These are phyloP conservation scores for Yponomeuta plumbellus DNA, from an alignment of 2,888 invertebrate species.

Conservation along the genomic window DNA sequence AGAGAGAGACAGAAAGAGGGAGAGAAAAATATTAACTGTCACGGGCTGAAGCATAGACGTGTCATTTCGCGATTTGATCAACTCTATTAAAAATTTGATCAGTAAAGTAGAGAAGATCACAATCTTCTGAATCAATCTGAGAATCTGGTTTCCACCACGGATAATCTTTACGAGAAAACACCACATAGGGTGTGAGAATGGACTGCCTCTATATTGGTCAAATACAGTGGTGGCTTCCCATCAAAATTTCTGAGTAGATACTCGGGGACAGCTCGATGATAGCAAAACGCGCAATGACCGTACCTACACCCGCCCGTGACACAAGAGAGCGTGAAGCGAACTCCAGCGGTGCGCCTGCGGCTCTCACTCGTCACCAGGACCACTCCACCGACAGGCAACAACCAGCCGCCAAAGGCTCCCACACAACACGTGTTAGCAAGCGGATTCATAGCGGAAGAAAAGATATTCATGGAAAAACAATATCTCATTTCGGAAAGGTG, in stretches of 20 bases:
- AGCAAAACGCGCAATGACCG: conserved; percentile 5
- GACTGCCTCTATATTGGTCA: background rate
- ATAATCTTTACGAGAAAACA: background rate
- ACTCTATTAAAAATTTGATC: background rate
- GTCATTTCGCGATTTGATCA: background rate
- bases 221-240: background rate
- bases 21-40: conserved; percentile 37
- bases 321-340: conserved; percentile 65
- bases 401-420: conserved; percentile 63
- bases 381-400: conserved; percentile 62
- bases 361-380: conserved; percentile 43
- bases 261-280: background rate
- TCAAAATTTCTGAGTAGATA: background rate
- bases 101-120: too few relatives aligned
- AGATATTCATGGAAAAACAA: conserved; percentile 49
- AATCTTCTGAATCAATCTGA: too few relatives aligned
- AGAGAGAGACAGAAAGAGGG: conserved; percentile 21
- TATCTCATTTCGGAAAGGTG: conserved; percentile 1
- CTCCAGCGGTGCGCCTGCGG: conserved; percentile 63
- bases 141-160: too few relatives aligned
- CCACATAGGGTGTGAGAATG: background rate
- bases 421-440: conserved; percentile 65
- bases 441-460: conserved; percentile 65
- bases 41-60: conserved; percentile 12
- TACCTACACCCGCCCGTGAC: conserved; percentile 10